These are phyloP conservation scores for Steinernema hermaphroditum DNA, from an alignment of 2,888 invertebrate genomes.

Conservation along the genomic window DNA sequence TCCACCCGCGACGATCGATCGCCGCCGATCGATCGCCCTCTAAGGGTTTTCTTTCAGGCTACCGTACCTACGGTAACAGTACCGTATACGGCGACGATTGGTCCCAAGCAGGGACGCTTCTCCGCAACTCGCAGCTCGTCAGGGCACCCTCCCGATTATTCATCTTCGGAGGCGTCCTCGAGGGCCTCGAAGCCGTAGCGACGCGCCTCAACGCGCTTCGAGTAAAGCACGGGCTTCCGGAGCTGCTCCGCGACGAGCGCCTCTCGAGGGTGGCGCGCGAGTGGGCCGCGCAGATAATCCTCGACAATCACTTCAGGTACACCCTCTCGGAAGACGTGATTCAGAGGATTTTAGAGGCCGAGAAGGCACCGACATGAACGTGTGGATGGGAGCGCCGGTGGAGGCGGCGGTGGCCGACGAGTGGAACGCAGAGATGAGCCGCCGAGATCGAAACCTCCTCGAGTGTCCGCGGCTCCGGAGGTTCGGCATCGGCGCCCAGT, in stretches of 20 bases:
- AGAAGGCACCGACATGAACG: slow-evolving; percentile 19
- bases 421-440: slow-evolving; percentile 16
- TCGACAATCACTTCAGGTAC: slow-evolving; percentile 15
- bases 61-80: slow-evolving; percentile 12
- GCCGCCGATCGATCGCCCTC: neutral
- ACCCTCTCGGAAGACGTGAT: neutral
- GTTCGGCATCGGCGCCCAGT: neutral
- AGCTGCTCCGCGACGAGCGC: neutral
- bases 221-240: neutral
- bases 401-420: neutral
- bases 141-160: neutral
- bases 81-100: slow-evolving; percentile 14
- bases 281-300: slow-evolving; percentile 1
- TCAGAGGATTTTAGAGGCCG: neutral
- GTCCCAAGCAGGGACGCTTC: neutral
- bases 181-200: neutral
- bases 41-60: slow-evolving; percentile 7
- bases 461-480: neutral
- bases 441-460: neutral
- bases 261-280: neutral
- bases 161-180: neutral
- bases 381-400: neutral
- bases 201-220: neutral
- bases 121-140: slow-evolving; percentile 9
- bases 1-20: neutral